Percentiles rank a stretch among this genome's conserved stretches.
Evolutionary conservation across 2,797 vertebrate genomes (phyloP).

Genomic region (Zalophus californianus): DNA sequence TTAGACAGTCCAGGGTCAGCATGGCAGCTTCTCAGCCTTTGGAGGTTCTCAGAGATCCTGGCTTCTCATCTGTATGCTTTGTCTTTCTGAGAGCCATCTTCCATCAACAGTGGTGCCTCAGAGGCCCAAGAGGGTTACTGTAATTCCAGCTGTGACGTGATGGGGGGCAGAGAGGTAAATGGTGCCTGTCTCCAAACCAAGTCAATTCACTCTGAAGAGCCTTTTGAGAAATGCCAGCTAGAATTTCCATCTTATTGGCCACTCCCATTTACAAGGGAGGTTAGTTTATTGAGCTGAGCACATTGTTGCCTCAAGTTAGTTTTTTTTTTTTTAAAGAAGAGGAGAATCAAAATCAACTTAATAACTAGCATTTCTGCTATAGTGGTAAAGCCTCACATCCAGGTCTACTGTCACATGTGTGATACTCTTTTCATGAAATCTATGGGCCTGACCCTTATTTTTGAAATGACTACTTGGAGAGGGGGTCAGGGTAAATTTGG

Average conservation of each 20-base stretch:
- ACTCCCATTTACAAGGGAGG: neutral
- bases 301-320: neutral
- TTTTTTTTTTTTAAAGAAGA: slow-evolving; percentile 18
- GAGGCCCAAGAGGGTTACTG: neutral
- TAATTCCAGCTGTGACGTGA: neutral
- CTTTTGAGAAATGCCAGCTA: neutral
- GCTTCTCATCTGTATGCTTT: neutral
- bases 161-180: neutral
- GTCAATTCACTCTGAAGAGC: neutral
- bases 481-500: slow-evolving; percentile 1
- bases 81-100: neutral
- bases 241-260: neutral
- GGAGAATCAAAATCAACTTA: neutral
- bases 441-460: neutral
- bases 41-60: neutral
- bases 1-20: neutral
- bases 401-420: neutral
- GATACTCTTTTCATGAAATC: neutral
- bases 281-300: neutral
- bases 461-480: neutral
- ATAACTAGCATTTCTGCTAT: neutral
- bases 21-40: neutral
- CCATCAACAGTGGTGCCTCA: neutral
- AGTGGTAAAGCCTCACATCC: neutral
- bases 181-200: neutral